A percentile compares a stretch with the other conserved stretches of the same genome.
These are phyloP conservation scores for Amazona vittata DNA, from an alignment of 2,113 vertebrate genomes.

Conservation along the genomic window DNA sequence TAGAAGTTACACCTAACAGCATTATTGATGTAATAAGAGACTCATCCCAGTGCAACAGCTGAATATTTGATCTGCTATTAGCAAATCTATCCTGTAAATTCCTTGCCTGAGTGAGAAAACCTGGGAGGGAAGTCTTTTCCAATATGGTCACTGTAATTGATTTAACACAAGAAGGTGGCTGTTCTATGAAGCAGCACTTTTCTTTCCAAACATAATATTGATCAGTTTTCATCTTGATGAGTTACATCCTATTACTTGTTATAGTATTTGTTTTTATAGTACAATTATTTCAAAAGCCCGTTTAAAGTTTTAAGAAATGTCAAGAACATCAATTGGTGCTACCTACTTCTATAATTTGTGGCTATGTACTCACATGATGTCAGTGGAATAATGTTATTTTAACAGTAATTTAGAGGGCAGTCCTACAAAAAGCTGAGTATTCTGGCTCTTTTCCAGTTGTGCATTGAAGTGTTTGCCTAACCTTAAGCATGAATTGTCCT, in stretches of 20 bases:
- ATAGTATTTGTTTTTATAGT: background rate
- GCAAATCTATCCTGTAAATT: background rate
- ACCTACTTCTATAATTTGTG: background rate
- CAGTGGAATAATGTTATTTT: background rate
- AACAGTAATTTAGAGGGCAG: background rate
- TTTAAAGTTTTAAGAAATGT: background rate
- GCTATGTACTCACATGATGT: background rate
- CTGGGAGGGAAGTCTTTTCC: background rate
- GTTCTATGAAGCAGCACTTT: background rate
- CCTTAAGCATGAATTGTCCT: background rate
- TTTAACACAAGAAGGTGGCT: background rate
- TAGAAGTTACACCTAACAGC: background rate
- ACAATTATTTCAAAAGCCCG: background rate
- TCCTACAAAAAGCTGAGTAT: background rate
- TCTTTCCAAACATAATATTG: background rate
- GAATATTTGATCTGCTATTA: background rate
- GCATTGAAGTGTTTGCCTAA: slow-evolving; percentile 8
- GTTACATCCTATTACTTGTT: background rate
- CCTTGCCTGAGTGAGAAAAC: background rate
- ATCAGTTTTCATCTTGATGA: background rate
- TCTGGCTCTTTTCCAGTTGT: background rate
- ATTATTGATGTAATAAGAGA: background rate
- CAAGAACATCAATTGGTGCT: background rate
- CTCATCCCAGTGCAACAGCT: background rate
- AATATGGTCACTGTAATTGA: background rate